phyloP scores from a whole-genome alignment of 2,797 vertebrate species.

The Periparus ater region DNA sequence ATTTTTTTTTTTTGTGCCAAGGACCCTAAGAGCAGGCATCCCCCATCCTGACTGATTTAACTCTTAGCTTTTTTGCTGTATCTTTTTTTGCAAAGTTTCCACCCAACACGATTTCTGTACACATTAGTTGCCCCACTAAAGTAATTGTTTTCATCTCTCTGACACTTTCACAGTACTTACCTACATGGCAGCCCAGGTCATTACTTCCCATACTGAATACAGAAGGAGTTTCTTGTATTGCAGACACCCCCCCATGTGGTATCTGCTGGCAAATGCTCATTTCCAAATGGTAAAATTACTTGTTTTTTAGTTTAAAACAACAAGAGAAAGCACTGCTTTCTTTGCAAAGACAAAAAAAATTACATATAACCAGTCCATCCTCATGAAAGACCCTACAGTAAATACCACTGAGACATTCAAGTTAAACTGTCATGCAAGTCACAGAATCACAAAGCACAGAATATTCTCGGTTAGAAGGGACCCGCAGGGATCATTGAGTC shows the following conservation, averaged over 20 bases:
- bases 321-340: not conserved
- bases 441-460: not conserved
- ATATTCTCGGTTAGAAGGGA: not conserved
- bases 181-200: not conserved
- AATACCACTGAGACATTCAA: not conserved
- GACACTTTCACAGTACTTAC: not conserved
- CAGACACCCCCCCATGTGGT: constrained; percentile 56
- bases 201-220: not conserved
- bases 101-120: not conserved
- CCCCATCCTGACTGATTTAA: not conserved
- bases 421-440: not conserved
- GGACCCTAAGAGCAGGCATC: not conserved
- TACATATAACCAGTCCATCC: not conserved
- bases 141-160: not conserved
- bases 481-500: not conserved
- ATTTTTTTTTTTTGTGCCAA: not conserved
- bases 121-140: not conserved
- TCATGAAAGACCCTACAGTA: not conserved
- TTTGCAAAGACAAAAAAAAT: not conserved
- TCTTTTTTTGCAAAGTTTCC: not conserved
- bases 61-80: not conserved
- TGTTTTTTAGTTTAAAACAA: not conserved
- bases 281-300: not conserved
- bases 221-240: constrained; percentile 27
- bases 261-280: constrained; percentile 55